Base-by-base conservation (phyloP, 2,113 vertebrate genomes). In the Pedetes capensis region DNA sequence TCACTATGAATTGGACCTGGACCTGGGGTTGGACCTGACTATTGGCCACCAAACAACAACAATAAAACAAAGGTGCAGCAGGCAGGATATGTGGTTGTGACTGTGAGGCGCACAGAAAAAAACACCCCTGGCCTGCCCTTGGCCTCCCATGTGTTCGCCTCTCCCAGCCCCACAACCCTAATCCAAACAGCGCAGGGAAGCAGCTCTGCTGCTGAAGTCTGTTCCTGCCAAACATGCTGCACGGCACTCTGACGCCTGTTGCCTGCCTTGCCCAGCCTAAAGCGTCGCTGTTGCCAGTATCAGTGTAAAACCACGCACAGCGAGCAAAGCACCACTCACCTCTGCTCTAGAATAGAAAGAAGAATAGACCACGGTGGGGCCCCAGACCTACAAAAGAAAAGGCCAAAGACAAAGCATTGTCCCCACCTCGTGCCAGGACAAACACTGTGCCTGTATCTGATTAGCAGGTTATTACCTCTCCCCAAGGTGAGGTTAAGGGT, bases 231-330 rank as follows among this genome's bases (percentile, higher is more conserved):
- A 14, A 6, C 4, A 0, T 9, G 27, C 44, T 3, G 16, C 44
- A 12, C 23, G 29, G 17, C 0, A 1, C 27, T n/a, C 29, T 42
- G 34, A 9, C 2, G 7, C 9, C 34, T 59, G 16, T 59, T 20
- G 32, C 23, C 53, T 22, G 25, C 23, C 8, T 1, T 32, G 9
- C 57, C 20, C 29, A 47, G 10, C 20, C 37, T 8, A 11, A 81
- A 72, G 44, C 42, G 16, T 71, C 37, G 14, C 63, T 39, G 42
- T 14, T 63, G 64, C 53, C 37, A 18, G 10, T 29, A 49, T 53
- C 34, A 89, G 27, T 10, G 14, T 22, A 69, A 44, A 17, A 63
- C n/a, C 42, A 69, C 44, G n/a, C 23, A 34, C 8, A 42, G 10
- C 57, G 13, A 89, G 76, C 39, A 55, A 12, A 42, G 44, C 0